These are phyloP conservation scores for Anniella stebbinsi DNA, from an alignment of 2,797 vertebrate species.

Conservation along the genomic window DNA sequence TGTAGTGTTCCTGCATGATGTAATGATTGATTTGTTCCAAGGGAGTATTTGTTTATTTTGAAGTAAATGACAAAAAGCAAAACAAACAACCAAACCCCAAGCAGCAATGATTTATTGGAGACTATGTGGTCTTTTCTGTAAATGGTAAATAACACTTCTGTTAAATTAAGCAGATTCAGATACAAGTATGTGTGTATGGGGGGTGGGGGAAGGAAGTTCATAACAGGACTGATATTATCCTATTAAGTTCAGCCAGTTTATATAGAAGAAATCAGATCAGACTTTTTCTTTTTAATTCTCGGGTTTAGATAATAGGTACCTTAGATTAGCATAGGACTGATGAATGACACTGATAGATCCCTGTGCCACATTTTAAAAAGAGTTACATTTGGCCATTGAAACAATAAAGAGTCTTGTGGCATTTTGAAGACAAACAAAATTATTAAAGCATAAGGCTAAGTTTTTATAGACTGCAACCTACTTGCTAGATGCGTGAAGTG, in stretches of 20 bases:
- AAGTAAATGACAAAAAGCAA: conserved; percentile 40
- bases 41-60: conserved; percentile 28
- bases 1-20: conserved; percentile 26
- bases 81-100: not conserved
- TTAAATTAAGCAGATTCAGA: conserved; percentile 34
- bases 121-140: conserved; percentile 14
- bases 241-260: not conserved
- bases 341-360: not conserved
- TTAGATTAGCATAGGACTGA: not conserved
- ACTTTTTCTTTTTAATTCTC: not conserved
- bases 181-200: no score
- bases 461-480: no score
- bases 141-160: conserved; percentile 18
- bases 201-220: conserved; percentile 22
- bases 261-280: not conserved
- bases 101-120: conserved; percentile 43
- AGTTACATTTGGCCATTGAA: not conserved
- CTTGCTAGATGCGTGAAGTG: no score
- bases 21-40: conserved; percentile 48
- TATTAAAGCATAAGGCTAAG: no score
- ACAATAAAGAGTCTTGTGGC: not conserved
- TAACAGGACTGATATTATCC: not conserved
- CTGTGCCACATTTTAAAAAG: not conserved
- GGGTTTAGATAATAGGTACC: not conserved
- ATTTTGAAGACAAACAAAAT: no score